Percentiles rank a stretch among this genome's conserved stretches.
Evolutionary conservation across 2,113 vertebrate genomes (phyloP).

Genomic region (Miniopterus natalensis): DNA sequence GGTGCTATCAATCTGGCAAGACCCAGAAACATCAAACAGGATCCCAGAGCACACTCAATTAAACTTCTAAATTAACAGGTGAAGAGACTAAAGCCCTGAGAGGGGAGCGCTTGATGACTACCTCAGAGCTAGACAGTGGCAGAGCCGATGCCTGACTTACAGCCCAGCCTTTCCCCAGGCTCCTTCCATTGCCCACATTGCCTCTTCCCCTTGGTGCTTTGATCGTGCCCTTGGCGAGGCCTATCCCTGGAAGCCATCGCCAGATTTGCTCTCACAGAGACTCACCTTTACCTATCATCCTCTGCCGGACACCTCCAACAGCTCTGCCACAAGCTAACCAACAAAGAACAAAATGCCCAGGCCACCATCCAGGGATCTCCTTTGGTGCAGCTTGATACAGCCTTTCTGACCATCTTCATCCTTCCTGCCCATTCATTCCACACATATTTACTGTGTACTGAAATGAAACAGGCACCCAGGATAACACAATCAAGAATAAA

Average conservation of each 20-base stretch:
- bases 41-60: not conserved
- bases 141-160: not conserved
- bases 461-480: not conserved
- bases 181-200: accelerated
- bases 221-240: no score
- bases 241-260: not conserved
- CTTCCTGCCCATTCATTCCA: not conserved
- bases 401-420: not conserved
- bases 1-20: not conserved
- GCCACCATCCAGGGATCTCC: not conserved
- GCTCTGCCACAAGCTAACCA: not conserved
- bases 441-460: not conserved
- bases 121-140: not conserved
- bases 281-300: not conserved
- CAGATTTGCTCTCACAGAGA: not conserved
- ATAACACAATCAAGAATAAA: constrained; percentile 16
- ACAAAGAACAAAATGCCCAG: not conserved
- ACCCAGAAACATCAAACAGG: not conserved
- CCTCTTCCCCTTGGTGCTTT: not conserved
- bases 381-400: not conserved
- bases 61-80: not conserved
- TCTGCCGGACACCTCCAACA: no score
- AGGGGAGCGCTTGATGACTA: not conserved
- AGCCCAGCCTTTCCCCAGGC: not conserved
- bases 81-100: not conserved